These are phyloP conservation scores for Diplazon laetatorius DNA, from an alignment of 2,888 invertebrate genomes.

Conservation along the genomic window DNA sequence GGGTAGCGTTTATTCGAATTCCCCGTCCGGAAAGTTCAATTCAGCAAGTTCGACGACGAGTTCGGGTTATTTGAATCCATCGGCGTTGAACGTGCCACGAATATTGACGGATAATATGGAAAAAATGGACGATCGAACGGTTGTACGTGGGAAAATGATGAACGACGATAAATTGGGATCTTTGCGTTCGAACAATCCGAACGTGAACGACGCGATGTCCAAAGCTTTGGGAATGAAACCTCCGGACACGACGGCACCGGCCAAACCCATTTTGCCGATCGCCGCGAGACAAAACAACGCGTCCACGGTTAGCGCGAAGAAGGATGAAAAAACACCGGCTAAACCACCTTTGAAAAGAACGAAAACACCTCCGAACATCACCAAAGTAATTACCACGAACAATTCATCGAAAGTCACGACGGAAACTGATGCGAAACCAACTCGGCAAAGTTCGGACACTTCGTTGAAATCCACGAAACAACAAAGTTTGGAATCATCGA, in stretches of 20 bases:
- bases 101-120: constrained; percentile 72
- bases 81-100: constrained; percentile 87
- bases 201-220: constrained; percentile 72
- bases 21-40: constrained; percentile 83
- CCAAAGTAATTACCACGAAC: constrained; percentile 72
- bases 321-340: constrained; percentile 60
- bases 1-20: constrained; percentile 85
- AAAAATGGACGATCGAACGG: constrained; percentile 19
- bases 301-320: constrained; percentile 62
- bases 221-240: constrained; percentile 75
- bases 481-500: constrained; percentile 31
- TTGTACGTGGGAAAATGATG: not conserved
- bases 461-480: constrained; percentile 66
- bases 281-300: constrained; percentile 72
- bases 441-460: constrained; percentile 66
- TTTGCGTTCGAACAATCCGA: constrained; percentile 69
- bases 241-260: constrained; percentile 61
- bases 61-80: constrained; percentile 89
- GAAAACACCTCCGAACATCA: constrained; percentile 65
- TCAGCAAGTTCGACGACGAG: constrained; percentile 87
- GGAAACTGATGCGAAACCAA: constrained; percentile 47
- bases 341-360: constrained; percentile 69
- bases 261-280: constrained; percentile 69
- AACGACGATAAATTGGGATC: constrained; percentile 67
- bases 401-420: constrained; percentile 59